Evolutionary conservation across 2,797 vertebrate genomes (phyloP), one percentile per base, ranked within the genome.

Genomic region (Aldrovandia affinis): DNA sequence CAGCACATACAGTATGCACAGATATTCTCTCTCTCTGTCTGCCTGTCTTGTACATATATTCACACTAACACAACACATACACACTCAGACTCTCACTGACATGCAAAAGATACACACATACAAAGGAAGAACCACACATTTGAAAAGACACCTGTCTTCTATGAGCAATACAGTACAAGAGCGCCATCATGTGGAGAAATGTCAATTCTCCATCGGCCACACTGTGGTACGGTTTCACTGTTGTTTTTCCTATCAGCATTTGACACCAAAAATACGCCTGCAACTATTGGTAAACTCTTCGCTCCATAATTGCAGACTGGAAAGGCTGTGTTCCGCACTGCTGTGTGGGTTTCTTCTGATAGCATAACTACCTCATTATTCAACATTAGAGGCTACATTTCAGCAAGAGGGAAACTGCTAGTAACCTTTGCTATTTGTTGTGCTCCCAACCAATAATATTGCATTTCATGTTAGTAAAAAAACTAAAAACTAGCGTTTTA

Each of bases 101-200:
- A 50, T 36, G 55, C 10, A 83, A 8, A 57, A 10, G 65, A 75
- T 50, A 77, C 82, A 57, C 6, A 10, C 36, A 55, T 39, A 59
- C 78, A 84, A 63, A 52, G n/a, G n/a, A 83, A 87, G 82, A 57
- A 25, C 57, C 22, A 28, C 55, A 85, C 52, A 79, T 80, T 86
- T 83, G 61, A 86, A 89, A 88, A 63, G 1, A 6, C 22, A 36
- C 61, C 10, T 82, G 28, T 25, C 50, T 57, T 57, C 5, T 55
- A 0, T 68, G 3, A 1, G 63, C 39, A 79, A 68, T 5, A 33
- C 42, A 87, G 79, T 77, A 65, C 85, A 88, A 90, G 80, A 81
- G 83, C 88, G 88, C 92, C 92, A 91, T 88, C 93, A 0, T 84
- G 92, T 93, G 93, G 92, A 33, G 3, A 75, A 25, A 77, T 12